Evolutionary conservation across 2,113 vertebrate genomes (phyloP), one percentile per base, ranked within the genome.

Genomic region (Atlantisia rogersi): DNA sequence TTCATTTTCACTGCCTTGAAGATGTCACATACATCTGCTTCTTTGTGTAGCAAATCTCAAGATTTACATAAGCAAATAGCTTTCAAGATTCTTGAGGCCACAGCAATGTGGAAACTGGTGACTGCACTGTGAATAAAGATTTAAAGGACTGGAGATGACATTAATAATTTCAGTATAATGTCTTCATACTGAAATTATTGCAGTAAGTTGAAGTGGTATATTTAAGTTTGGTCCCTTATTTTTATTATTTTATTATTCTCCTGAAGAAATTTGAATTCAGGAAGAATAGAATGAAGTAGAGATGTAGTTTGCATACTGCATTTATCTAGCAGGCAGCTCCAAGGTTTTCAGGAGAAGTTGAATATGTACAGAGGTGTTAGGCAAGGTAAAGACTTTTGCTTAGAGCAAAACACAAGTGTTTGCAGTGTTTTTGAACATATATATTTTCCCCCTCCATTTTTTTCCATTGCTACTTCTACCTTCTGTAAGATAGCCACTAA

Each of bases 51-150:
- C 40, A 93, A 16, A 93, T 94, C 83, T 91, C 71, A 87, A 88
- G 81, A 83, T 95, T 88, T 92, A n/a, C 83, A 59, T 91, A 92
- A 94, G 69, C 83, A 92, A 95, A 94, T 80, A 90, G 74, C 78
- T 90, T 89, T 80, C 84, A 64, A 59, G 31, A 10, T 73, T 94
- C 77, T 79, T 53, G 55, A 94, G 80, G 59, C 62, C 53, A 74
- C 78, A 94, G 62, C 60, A 94, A 46, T 78, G 4, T 90, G 69
- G 69, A 93, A 94, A 50, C 14, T 56, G 46, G 63, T 79, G 58
- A 62, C 67, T 85, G 55, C 29, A 17, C n/a, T 80, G 16, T 48
- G 42, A 90, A 50, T 82, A 52, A 76, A 69, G 59, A 70, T 68
- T 60, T 88, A 52, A 82, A 86, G 62, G 50, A 55, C n/a, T 46